Percentiles rank a stretch among this genome's conserved stretches.
These are phyloP conservation scores for Drosophila putrida DNA, from an alignment of 2,888 invertebrate genomes.

Conservation along the genomic window DNA sequence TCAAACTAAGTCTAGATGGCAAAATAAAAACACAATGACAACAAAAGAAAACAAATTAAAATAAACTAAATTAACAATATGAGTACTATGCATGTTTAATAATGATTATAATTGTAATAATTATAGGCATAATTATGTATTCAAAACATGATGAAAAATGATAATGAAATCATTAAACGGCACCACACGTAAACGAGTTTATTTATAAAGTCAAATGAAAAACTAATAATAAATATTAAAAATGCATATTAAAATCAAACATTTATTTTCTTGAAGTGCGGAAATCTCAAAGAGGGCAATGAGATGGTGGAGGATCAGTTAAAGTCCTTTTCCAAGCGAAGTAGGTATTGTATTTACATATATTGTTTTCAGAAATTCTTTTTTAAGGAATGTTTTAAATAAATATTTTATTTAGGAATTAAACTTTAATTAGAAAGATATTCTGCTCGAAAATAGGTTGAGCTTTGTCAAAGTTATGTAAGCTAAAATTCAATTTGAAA, in stretches of 20 bases:
- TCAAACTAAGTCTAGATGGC: slow-evolving; percentile 57
- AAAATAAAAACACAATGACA: slow-evolving; percentile 32
- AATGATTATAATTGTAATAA: slow-evolving; percentile 68
- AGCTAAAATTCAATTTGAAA: too few species aligned
- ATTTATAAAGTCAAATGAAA: slow-evolving; percentile 54
- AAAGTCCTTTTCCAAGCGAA: too few species aligned
- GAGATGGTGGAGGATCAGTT: too few species aligned
- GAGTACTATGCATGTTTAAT: slow-evolving; percentile 71
- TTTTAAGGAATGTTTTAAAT: too few species aligned
- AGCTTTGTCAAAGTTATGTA: too few species aligned
- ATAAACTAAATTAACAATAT: slow-evolving; percentile 55
- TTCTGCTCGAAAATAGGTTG: too few species aligned
- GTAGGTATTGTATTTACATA: too few species aligned
- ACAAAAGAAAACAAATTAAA: slow-evolving; percentile 40
- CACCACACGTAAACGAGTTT: slow-evolving; percentile 50
- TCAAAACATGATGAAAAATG: slow-evolving; percentile 33
- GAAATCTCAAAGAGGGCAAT: too few species aligned
- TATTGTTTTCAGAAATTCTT: too few species aligned
- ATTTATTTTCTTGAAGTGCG: not conserved
- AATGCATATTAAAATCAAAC: not conserved
- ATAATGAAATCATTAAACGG: slow-evolving; percentile 37
- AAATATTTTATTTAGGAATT: too few species aligned
- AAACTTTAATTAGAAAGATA: too few species aligned
- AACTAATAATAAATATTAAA: slow-evolving; percentile 9
- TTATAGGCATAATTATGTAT: slow-evolving; percentile 37